These are phyloP conservation scores for Pseudomugil gertrudae DNA, from an alignment of 2,797 vertebrate species.

Conservation along the genomic window DNA sequence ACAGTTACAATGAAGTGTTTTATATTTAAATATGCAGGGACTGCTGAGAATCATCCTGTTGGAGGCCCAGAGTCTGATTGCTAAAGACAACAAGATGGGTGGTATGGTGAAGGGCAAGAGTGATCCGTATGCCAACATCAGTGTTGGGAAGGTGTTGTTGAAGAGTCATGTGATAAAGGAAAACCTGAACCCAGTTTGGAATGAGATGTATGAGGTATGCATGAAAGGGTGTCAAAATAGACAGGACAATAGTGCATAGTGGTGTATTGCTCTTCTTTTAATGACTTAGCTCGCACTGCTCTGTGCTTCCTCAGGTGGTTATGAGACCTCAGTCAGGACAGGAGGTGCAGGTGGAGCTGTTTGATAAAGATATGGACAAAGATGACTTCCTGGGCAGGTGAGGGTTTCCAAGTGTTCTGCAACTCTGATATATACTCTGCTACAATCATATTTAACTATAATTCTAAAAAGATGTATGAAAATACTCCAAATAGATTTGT, in stretches of 20 bases:
- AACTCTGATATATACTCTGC: neutral
- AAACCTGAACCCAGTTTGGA: constrained; percentile 90
- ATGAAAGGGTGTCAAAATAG: neutral
- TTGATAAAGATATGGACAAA: constrained; percentile 91
- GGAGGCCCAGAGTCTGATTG: constrained; percentile 88
- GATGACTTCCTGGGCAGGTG: constrained; percentile 94
- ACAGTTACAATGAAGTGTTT: neutral
- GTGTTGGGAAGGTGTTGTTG: constrained; percentile 77
- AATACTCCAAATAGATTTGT: neutral
- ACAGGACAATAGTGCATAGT: neutral
- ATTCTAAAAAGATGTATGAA: neutral
- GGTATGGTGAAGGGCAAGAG: constrained; percentile 89
- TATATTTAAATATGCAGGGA: constrained; percentile 71
- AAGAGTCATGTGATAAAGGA: constrained; percentile 88
- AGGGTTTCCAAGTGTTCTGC: constrained; percentile 7
- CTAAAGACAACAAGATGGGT: constrained; percentile 89
- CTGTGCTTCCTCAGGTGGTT: constrained; percentile 76
- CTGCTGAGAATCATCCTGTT: constrained; percentile 89
- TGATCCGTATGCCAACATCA: constrained; percentile 90
- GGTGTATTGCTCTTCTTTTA: neutral
- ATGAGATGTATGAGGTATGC: constrained; percentile 90
- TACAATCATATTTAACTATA: neutral
- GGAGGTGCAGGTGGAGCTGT: constrained; percentile 86
- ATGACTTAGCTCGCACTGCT: neutral
- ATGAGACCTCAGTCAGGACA: constrained; percentile 83